A percentile compares a stretch with the other conserved stretches of the same genome.
These are phyloP conservation scores for Hemiprocne comata DNA, from an alignment of 2,113 vertebrate genomes.

Conservation along the genomic window DNA sequence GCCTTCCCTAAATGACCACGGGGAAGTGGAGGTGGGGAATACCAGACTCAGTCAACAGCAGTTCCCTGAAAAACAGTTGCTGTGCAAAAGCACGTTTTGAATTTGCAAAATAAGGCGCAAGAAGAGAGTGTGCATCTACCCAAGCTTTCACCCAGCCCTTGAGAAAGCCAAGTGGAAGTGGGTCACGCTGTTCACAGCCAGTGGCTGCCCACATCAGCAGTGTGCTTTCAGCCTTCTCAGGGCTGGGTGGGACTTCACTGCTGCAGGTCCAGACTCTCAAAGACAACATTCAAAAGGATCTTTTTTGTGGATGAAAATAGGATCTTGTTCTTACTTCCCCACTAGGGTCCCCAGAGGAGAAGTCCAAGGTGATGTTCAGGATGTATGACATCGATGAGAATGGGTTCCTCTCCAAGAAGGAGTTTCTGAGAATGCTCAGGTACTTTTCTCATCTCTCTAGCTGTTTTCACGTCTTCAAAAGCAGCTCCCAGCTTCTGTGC, in stretches of 20 bases:
- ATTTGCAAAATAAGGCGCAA: background rate
- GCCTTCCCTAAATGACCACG: background rate
- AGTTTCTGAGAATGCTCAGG: conserved; percentile 93
- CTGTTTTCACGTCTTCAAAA: background rate
- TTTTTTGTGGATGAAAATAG: background rate
- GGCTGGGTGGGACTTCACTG: background rate
- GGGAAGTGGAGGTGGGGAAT: background rate
- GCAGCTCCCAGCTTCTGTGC: background rate
- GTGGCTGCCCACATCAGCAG: background rate
- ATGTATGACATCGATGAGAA: conserved; percentile 91
- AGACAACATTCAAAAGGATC: background rate
- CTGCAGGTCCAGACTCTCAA: background rate
- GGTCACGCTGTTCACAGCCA: background rate
- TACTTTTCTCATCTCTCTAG: conserved; percentile 42
- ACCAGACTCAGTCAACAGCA: background rate
- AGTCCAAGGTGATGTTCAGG: conserved; percentile 91
- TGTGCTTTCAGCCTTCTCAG: background rate
- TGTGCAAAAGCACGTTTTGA: background rate
- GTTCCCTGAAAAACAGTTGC: background rate
- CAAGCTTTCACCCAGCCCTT: background rate
- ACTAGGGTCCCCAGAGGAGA: conserved; percentile 90
- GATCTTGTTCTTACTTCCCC: background rate
- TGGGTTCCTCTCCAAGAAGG: conserved; percentile 88
- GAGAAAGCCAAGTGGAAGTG: background rate
- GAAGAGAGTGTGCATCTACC: background rate